These are phyloP conservation scores for Periplaneta americana DNA, from an alignment of 1,140 invertebrate species.

Conservation along the genomic window DNA sequence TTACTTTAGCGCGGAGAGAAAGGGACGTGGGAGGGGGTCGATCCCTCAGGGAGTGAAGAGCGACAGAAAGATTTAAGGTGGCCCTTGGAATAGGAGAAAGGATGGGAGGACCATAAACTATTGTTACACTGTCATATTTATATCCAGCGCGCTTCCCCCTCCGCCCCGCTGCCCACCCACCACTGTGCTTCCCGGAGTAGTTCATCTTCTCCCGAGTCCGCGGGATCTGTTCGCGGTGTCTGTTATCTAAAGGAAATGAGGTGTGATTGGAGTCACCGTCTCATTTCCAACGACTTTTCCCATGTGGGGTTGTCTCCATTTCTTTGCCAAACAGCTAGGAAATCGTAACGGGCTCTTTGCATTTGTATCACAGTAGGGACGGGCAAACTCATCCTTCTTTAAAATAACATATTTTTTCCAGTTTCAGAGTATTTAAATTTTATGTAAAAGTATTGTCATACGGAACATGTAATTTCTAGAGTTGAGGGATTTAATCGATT, in stretches of 20 bases:
- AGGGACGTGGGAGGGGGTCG: neutral
- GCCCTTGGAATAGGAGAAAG: slow-evolving; percentile 1
- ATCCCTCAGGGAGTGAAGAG: slow-evolving; percentile 2
- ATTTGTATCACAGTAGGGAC: neutral
- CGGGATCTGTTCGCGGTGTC: neutral
- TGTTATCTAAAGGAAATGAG: neutral
- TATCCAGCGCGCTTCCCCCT: slow-evolving; percentile 2
- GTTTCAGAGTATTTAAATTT: too few species aligned
- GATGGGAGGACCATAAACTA: slow-evolving; percentile 13
- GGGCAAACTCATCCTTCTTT: neutral
- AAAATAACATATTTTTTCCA: too few species aligned
- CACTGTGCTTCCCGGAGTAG: neutral
- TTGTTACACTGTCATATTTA: slow-evolving; percentile 15
- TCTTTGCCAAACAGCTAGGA: neutral
- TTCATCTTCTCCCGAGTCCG: neutral
- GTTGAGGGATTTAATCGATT: too few species aligned
- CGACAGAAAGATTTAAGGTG: slow-evolving; percentile 11
- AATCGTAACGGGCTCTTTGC: neutral
- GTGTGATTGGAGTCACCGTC: neutral
- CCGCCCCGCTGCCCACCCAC: neutral
- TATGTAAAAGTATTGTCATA: too few species aligned
- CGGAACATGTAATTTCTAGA: too few species aligned
- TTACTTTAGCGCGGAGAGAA: neutral
- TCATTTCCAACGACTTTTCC: neutral
- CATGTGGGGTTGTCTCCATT: neutral